Evolutionary conservation across 1,140 invertebrate species (phyloP).

Genomic region (Penaeus chinensis): DNA sequence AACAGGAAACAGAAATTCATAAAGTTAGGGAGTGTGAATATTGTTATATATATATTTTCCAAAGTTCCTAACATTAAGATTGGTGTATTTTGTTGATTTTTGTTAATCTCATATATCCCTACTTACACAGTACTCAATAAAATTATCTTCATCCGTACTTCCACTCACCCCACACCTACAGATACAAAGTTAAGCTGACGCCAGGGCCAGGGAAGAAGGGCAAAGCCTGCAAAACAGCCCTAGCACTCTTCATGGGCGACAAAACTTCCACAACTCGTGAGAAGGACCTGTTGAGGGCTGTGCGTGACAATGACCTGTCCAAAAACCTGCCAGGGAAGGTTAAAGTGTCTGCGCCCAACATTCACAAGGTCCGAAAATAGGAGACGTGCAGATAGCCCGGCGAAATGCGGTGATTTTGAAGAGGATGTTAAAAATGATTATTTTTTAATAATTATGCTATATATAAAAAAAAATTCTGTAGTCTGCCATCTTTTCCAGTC

Average conservation of each 20-base stretch:
- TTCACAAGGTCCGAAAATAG: slow-evolving; percentile 65
- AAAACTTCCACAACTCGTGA: slow-evolving; percentile 83
- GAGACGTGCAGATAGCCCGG: too few relatives aligned
- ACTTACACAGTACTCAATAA: too few relatives aligned
- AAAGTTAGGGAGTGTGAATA: too few relatives aligned
- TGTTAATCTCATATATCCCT: too few relatives aligned
- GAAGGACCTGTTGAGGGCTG: slow-evolving; percentile 90
- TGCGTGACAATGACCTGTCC: slow-evolving; percentile 92
- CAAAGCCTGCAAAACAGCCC: slow-evolving; percentile 92
- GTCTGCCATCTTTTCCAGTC: too few relatives aligned
- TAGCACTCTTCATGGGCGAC: slow-evolving; percentile 90
- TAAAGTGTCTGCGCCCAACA: slow-evolving; percentile 77
- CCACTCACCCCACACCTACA: not conserved
- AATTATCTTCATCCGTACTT: not conserved
- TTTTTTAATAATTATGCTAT: too few relatives aligned
- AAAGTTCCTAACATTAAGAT: too few relatives aligned
- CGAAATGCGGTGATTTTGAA: too few relatives aligned
- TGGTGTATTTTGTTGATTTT: not conserved
- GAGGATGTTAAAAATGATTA: too few relatives aligned
- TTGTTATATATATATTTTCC: too few relatives aligned
- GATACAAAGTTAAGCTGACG: slow-evolving; percentile 93
- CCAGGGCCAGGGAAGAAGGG: slow-evolving; percentile 95
- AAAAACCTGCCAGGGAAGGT: slow-evolving; percentile 99
- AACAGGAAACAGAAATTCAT: too few relatives aligned
- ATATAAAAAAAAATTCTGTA: too few relatives aligned